Percentiles rank a stretch among this genome's conserved stretches.
phyloP scores from a whole-genome alignment of 2,113 vertebrate genomes.

The Ellobius talpinus region DNA sequence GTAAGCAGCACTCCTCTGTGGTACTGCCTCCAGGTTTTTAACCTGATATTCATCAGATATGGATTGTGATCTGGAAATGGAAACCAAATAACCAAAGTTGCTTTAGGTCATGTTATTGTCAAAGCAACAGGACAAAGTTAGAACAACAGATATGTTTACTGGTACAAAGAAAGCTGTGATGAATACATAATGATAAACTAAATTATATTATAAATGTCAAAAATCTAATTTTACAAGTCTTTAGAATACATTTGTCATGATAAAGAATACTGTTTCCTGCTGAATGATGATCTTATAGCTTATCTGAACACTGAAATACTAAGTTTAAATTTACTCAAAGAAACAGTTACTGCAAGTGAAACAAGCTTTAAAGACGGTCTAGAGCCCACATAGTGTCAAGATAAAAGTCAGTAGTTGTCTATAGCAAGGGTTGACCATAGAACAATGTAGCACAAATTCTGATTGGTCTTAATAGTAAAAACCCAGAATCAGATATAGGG shows the following conservation, averaged over 20 bases:
- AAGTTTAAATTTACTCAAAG: constrained; percentile 26
- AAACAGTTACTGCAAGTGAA: background rate
- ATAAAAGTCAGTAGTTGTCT: background rate
- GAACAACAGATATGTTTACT: background rate
- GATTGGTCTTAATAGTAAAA: no score
- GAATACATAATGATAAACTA: background rate
- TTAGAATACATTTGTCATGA: background rate
- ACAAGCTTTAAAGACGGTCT: background rate
- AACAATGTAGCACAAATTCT: no score
- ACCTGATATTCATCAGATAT: background rate
- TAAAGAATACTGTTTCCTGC: background rate
- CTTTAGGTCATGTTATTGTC: background rate
- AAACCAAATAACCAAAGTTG: background rate
- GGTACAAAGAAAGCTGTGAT: background rate
- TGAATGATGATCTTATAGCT: background rate
- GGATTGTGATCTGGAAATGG: background rate
- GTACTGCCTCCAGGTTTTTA: background rate
- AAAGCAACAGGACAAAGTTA: background rate
- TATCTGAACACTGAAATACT: constrained; percentile 4
- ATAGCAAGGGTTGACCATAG: no score
- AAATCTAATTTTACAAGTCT: background rate
- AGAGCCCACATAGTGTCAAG: background rate
- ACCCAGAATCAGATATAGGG: no score
- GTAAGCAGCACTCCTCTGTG: background rate
- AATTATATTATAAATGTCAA: background rate